phyloP scores from a whole-genome alignment of 1,140 invertebrate genomes.

The Leptopilina clavipes region DNA sequence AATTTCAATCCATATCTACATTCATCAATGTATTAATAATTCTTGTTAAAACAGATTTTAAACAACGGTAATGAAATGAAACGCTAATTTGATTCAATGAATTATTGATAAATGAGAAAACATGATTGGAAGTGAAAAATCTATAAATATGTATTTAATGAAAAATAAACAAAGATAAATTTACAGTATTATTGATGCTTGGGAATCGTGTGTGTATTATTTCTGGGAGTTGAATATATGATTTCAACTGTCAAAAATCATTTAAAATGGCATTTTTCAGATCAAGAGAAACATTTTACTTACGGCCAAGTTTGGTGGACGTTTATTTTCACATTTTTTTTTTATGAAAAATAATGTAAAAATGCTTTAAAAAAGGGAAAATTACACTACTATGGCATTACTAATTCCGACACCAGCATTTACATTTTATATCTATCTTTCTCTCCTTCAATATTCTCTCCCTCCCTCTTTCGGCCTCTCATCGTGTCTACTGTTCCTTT shows the following conservation, averaged over 20 bases:
- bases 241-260: background rate
- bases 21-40: too few species aligned
- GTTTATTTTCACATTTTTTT: slow-evolving; percentile 45
- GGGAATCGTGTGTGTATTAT: background rate
- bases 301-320: slow-evolving; percentile 22
- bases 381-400: background rate
- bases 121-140: too few species aligned
- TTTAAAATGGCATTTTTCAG: background rate
- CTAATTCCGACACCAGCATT: background rate
- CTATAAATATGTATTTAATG: slow-evolving; percentile 25
- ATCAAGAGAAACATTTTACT: slow-evolving; percentile 31
- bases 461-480: background rate
- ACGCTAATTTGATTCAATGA: background rate
- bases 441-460: background rate
- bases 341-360: slow-evolving; percentile 1
- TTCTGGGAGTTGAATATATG: slow-evolving; percentile 7
- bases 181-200: slow-evolving; percentile 26
- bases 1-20: too few species aligned
- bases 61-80: background rate
- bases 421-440: background rate
- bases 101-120: background rate
- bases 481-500: background rate
- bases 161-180: slow-evolving; percentile 35
- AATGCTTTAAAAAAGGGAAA: slow-evolving; percentile 12
- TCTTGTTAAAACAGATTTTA: too few species aligned